phyloP scores from a whole-genome alignment of 2,888 invertebrate genomes.

The Hartigia nigra region DNA sequence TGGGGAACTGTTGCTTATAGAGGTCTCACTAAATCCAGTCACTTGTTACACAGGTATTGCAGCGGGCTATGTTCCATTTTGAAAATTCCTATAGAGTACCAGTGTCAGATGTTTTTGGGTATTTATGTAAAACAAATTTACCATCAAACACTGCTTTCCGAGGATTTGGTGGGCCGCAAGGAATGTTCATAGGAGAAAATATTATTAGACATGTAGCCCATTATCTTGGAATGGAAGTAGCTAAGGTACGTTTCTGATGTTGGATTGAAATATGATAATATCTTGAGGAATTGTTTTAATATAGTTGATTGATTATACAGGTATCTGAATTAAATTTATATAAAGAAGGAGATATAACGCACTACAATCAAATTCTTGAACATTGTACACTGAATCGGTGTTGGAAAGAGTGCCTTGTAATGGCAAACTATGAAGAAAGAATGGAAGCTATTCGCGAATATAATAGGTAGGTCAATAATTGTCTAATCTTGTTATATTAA shows the following conservation, averaged over 20 bases:
- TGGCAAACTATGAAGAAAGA: constrained; percentile 74
- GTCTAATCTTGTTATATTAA: background rate
- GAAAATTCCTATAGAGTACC: constrained; percentile 88
- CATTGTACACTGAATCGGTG: constrained; percentile 80
- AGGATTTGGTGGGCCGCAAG: constrained; percentile 93
- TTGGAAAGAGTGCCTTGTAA: constrained; percentile 81
- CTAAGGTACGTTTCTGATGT: constrained; percentile 69
- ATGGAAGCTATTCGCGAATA: constrained; percentile 73
- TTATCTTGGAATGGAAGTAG: constrained; percentile 73
- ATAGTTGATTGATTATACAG: constrained; percentile 49
- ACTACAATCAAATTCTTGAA: constrained; percentile 79
- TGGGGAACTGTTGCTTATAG: too few species aligned
- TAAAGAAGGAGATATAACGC: constrained; percentile 80
- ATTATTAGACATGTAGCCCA: constrained; percentile 82
- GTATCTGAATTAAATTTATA: constrained; percentile 80
- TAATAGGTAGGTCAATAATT: constrained; percentile 72
- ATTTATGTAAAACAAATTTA: constrained; percentile 87
- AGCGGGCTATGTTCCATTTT: constrained; percentile 85
- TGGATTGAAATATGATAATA: background rate
- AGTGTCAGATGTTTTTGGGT: constrained; percentile 76
- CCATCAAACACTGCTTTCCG: constrained; percentile 94
- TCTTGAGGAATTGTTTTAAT: background rate
- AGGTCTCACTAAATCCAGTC: too few species aligned
- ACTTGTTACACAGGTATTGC: constrained; percentile 73
- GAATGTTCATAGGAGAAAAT: constrained; percentile 86